Evolutionary conservation across 2,113 vertebrate genomes (phyloP), one percentile per base, ranked within the genome.

Genomic region (Melierax canorus): DNA sequence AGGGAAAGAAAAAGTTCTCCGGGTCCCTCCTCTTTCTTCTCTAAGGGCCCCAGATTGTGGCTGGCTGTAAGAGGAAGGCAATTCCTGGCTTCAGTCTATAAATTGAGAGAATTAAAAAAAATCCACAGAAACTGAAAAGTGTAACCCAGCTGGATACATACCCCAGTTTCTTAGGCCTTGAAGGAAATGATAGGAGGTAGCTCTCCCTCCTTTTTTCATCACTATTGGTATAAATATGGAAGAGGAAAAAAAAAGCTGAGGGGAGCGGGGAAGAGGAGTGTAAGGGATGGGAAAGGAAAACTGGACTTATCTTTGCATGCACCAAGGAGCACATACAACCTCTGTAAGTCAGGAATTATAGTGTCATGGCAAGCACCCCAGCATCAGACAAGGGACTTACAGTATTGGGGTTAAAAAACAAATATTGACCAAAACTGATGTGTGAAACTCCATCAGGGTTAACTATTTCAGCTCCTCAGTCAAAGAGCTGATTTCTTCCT

Each of bases 401-500:
- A 50, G 43, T 60, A 60, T 62, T 68, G 62, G 10, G 7, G 9
- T 19, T 9, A 56, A 80, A 74, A 59, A 39, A 5, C 4, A 6
- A 16, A 53, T 53, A 29, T 30, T 77, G 19, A 92, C 46, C 9
- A 64, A n/a, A 53, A 77, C 10, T 32, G n/a, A 80, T 51, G 48
- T 41, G n/a, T 45, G 24, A 67, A 68, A 86, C 81, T 74, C 24
- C 51, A 34, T 11, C 60, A 36, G 12, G 11, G 32, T 32, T 91
- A 71, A 82, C 38, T 69, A 38, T 64, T 91, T 86, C 10, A 50
- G 45, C 27, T 77, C 80, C 32, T 67, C 48, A 78, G 79, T 48
- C 76, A 90, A 43, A 93, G 56, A 95, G 80, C 5, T 74, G 66
- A 69, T 95, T 96, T 96, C 34, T 88, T 75, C 43, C 43, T 59